Evolutionary conservation across 2,113 vertebrate genomes (phyloP), one percentile per base, ranked within the genome.

Genomic region (Dipodomys stephensi): DNA sequence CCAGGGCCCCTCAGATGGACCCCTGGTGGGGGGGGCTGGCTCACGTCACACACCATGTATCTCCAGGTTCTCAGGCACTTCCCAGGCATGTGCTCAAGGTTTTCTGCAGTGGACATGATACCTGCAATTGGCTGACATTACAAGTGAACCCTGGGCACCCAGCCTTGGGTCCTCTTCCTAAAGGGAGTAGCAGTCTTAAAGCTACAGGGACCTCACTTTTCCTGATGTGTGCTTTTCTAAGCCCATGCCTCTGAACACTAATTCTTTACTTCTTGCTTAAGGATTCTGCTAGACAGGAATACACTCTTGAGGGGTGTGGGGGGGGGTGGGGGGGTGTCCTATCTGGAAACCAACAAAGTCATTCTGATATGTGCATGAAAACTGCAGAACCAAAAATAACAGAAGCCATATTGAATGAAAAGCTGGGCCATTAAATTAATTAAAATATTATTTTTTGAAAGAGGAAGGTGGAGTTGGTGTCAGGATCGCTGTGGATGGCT

Each of bases 71-170:
- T 65, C 27, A 10, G 74, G 30, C 1, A 2, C 27, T 8, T 6
- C 9, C 1, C 7, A 3, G 0, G 0, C 9, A 0, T 3, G 5
- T 0, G 0, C 16, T 6, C 32, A 10, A 82, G 19, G 28, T 39
- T 12, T 78, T 2, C 35, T 35, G 35, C 35, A 35, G 35, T 35
- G 2, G 35, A 35, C 35, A 35, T 35, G 35, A 35, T 35, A 39
- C 39, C 39, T 39, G 39, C 39, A 39, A 39, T 39, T 39, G 39
- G 39, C 39, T 39, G 74, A 19, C 8, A 8, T 25, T 30, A 2
- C 35, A n/a, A 18, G 35, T 0, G 67, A 73, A 19, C 20, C 2
- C 73, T n/a, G 28, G 53, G 12, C 53, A 16, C 53, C 53, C 53
- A 16, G 18, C 39, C 39, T 39, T 39, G 39, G 39, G 39, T 39